Evolutionary conservation across 2,113 vertebrate species (phyloP), one percentile per base, ranked within the genome.

Genomic region (Gila orcuttii): DNA sequence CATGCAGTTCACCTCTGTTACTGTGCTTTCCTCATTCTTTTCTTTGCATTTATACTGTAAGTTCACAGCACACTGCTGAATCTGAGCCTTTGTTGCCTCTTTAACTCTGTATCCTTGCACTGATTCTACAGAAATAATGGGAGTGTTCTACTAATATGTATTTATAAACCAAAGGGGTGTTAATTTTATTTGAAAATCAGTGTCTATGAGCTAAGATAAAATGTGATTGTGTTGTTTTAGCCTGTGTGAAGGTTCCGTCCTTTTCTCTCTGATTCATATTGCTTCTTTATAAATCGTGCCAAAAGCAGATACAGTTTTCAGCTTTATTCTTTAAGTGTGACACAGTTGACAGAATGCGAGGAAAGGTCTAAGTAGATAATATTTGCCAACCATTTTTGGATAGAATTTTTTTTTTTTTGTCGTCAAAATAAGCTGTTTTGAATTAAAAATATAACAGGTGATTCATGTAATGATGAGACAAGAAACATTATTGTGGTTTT

Each of bases 1-100:
- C 59, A 7, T 64, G 23, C 25, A n/a, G 15, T 42, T n/a, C 11
- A 6, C 4, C 64, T n/a, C 77, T 80, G 55, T 23, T 2, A 2
- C 75, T 57, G 8, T 57, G 15, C 4, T 59, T 79, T 31, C 9
- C 39, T 64, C 4, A 7, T 36, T 81, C 36, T 62, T 62, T 19
- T 62, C 39, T 81, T 42, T 42, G 2, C 23, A 66, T 66, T 50
- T 66, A 4, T 33, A 50, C 39, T 17, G 59, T 47, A 66, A 12
- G 25, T 62, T 64, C 39, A 80, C n/a, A 8, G n/a, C 36, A 80
- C n/a, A 66, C 25, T 52, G 79, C 45, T 68, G n/a, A 82, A 82
- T 31, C n/a, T 50, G 79, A 68, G 42, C 25, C 79, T 82, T 52
- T 52, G 9, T 62, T 31, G 17, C 39, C 6, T 69, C 45, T 82